These are phyloP conservation scores for Hirtodrosophila alboralis DNA, from an alignment of 2,888 invertebrate species.

Conservation along the genomic window DNA sequence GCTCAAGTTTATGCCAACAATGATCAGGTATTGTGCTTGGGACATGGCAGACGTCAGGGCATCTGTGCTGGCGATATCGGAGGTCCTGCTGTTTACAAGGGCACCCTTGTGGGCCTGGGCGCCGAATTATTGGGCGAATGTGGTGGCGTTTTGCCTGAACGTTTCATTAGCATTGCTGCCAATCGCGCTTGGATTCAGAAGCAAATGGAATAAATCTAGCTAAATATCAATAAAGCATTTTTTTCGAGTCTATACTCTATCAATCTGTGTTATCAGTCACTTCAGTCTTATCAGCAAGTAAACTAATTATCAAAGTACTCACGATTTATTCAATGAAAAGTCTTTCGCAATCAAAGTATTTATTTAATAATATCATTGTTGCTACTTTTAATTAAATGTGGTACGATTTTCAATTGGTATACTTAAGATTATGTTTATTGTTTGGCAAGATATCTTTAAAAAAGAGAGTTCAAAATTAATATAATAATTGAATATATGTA, in stretches of 20 bases:
- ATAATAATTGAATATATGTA: too few relatives aligned
- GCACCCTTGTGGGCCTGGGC: conserved; percentile 72
- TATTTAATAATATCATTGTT: too few relatives aligned
- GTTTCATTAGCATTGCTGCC: conserved; percentile 69
- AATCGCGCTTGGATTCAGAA: conserved; percentile 67
- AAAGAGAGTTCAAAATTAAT: too few relatives aligned
- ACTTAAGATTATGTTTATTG: conserved; percentile 6
- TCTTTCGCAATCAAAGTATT: background rate
- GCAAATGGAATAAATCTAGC: conserved; percentile 55
- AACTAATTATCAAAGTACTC: too few relatives aligned
- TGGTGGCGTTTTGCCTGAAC: conserved; percentile 73
- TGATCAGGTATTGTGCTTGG: conserved; percentile 74
- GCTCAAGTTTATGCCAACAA: conserved; percentile 7
- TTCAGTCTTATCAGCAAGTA: too few relatives aligned
- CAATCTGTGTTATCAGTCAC: too few relatives aligned
- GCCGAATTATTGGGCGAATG: conserved; percentile 73
- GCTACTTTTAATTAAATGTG: background rate
- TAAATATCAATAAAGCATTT: conserved; percentile 1
- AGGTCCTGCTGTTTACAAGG: conserved; percentile 76
- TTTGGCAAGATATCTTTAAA: too few relatives aligned
- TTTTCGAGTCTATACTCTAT: too few relatives aligned
- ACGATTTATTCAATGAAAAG: background rate
- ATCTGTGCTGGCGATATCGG: conserved; percentile 81
- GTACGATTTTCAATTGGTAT: background rate
- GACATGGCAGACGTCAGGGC: conserved; percentile 72